Evolutionary conservation across 2,113 vertebrate genomes (phyloP).

Genomic region (Atrichornis clamosus): DNA sequence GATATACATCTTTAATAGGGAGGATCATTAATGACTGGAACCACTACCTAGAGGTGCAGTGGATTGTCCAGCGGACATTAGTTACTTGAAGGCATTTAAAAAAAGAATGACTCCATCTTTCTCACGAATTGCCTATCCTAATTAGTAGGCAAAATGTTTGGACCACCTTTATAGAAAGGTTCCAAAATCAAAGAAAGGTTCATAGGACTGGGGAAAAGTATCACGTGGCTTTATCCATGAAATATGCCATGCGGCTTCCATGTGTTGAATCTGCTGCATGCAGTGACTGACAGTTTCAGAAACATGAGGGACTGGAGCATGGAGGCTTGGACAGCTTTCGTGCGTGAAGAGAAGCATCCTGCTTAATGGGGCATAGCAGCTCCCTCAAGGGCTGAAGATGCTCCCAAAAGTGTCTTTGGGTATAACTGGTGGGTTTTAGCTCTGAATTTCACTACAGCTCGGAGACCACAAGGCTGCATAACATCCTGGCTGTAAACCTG

Average conservation of each 20-base stretch:
- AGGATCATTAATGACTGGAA: not conserved
- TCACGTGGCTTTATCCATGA: not conserved
- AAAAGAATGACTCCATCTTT: not conserved
- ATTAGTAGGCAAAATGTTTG: not conserved
- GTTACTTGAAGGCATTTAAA: not conserved
- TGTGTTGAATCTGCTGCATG: accelerated
- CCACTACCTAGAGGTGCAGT: not conserved
- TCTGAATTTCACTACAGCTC: not conserved
- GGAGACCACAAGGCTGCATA: not conserved
- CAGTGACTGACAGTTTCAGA: not conserved
- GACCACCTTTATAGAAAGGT: not conserved
- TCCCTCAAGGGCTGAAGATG: not conserved
- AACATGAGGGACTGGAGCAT: not conserved
- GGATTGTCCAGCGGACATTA: not conserved
- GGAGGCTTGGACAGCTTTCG: not conserved
- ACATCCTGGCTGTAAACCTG: not conserved
- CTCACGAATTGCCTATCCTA: not conserved
- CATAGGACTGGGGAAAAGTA: not conserved
- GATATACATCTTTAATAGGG: not conserved
- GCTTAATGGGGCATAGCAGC: not conserved
- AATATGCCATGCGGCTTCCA: not conserved
- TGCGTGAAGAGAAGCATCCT: not conserved
- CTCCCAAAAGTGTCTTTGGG: not conserved
- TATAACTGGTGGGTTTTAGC: not conserved
- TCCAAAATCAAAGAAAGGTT: not conserved